Conservation (phyloP, 2,888 invertebrate genomes). For the Meteorus colon region DNA sequence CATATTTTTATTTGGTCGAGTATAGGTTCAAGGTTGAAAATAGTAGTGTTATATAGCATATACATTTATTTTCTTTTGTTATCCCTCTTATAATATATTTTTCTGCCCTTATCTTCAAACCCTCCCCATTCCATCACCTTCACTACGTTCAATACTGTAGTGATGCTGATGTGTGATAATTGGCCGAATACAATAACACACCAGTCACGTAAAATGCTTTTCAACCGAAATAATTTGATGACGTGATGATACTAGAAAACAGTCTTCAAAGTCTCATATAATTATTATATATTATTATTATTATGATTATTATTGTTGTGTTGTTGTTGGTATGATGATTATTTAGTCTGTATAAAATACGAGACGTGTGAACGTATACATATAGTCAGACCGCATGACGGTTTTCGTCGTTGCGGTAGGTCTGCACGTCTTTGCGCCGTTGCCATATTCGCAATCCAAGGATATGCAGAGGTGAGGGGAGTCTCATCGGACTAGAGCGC, state of each 20-base stretch:
- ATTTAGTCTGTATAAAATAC: constrained; percentile 57
- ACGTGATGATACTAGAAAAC: neutral
- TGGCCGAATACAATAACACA: neutral
- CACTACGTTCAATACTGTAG: neutral
- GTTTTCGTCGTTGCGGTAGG: constrained; percentile 65
- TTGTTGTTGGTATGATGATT: neutral
- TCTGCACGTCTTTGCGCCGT: constrained; percentile 56
- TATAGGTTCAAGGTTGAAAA: constrained; percentile 37
- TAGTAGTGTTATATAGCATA: constrained; percentile 22
- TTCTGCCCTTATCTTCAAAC: no score
- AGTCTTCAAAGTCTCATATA: constrained; percentile 8
- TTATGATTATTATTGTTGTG: neutral
- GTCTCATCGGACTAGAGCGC: neutral
- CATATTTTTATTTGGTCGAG: constrained; percentile 28
- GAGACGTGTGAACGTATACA: constrained; percentile 61
- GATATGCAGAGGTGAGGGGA: constrained; percentile 24
- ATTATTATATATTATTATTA: neutral
- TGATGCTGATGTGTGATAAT: constrained; percentile 2
- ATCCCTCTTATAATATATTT: neutral
- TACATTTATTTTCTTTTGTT: constrained; percentile 24
- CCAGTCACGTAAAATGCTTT: neutral
- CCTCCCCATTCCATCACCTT: neutral
- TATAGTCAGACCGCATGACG: constrained; percentile 54
- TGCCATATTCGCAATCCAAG: constrained; percentile 27
- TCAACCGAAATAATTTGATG: neutral